Base-by-base conservation (phyloP, 2,113 vertebrate species). In the Leucosticte australis region DNA sequence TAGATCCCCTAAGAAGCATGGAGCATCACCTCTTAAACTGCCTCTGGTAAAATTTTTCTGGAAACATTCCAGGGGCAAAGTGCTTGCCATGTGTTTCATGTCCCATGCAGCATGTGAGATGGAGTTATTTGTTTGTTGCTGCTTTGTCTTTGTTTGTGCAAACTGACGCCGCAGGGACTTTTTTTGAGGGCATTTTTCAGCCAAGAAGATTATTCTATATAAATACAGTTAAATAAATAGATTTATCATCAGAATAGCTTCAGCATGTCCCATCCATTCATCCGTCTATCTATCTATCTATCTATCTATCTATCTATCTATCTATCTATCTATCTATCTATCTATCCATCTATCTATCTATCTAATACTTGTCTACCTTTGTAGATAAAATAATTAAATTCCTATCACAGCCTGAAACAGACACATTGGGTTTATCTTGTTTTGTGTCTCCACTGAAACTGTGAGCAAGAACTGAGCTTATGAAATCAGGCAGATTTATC, bases 41-140 rank as follows among this genome's bases (percentile, higher is more conserved):
- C 86, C 73, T 86, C 69, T 90, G 73, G 93, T 79, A 69, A 89
- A 81, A n/a, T n/a, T 63, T 87, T 87, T 57, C 76, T 96, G 92
- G 94, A 92, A 79, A 35, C n/a, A 20, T 77, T 93, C 88, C 94
- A 94, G 64, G 35, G 65, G 62, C 46, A 87, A 92, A 96, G 89
- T 59, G 46, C 80, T 92, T 89, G 71, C 85, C 8, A 39, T 93
- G 80, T 96, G 86, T 96, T 96, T 96, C 88, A 89, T 79, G 92
- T 96, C 73, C 88, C 46, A 84, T 90, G 83, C 73, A 91, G 73
- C 53, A 78, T 84, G 69, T 0, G 0, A 89, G 77, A 89, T 50
- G 64, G 49, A 94, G 67, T 76, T 96, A 92, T 93, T 96, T 96
- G 89, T 97, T 97, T 97, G 96, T 96, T 97, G 77, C 93, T 96